Evolutionary conservation across 2,113 vertebrate species (phyloP), one percentile per base, ranked within the genome.

Genomic region (Seriola dumerili): DNA sequence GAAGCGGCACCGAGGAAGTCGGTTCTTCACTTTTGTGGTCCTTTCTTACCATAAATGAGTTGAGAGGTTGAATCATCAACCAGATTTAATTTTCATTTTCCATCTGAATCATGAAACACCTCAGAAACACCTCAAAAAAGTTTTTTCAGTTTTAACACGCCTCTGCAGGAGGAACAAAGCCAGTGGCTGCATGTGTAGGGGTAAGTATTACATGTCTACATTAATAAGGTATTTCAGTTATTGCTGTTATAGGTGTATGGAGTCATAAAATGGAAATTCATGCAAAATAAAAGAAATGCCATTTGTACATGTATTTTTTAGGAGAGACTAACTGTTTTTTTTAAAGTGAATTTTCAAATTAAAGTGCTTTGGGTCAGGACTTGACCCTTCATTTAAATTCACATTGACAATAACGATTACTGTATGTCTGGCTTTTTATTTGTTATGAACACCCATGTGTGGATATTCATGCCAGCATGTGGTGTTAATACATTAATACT

Each of bases 81-180:
- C 9, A 0, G 12, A 44, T 77, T 73, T 70, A 13, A 32, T 67
- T 85, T 79, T 88, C 59, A 77, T 63, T 84, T 90, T 86, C 71
- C 4, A 11, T 72, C 21, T 72, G 9, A 90, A 10, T 79, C 75
- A 76, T 10, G 4, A 54, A 52, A 44, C 6, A 32, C 23, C 12
- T 14, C 14, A 79, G 65, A 21, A 75, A 61, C 17, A 55, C 14
- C 10, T 42, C 10, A 19, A 16, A 59, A 58, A 32, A 2, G 9
- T n/a, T 23, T 17, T 44, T n/a, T 32, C 5, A 38, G 14, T 2
- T 64, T 65, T 52, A 29, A 23, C 10, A 38, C 38, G 4, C 38
- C 38, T 54, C 21, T 12, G n/a, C 50, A 29, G 0, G 1, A 40
- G 38, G 16, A 62, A 10, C 12, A 29, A 62, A 12, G 0, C 19